phyloP scores from a whole-genome alignment of 2,113 vertebrate genomes.

The Catagonus wagneri region DNA sequence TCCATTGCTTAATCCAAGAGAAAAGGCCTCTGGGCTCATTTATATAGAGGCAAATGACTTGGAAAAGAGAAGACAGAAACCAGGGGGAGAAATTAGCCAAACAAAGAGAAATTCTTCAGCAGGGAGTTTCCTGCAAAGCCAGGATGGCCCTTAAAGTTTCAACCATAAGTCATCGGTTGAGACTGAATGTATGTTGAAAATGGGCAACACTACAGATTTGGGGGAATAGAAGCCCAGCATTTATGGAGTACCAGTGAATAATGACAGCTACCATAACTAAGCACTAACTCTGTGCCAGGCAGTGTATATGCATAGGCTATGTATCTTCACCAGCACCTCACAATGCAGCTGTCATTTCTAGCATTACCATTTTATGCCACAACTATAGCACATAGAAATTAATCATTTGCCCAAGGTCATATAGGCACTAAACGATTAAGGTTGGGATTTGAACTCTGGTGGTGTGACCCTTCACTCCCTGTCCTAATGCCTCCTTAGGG shows the following conservation, averaged over 20 bases:
- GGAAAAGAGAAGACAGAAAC: background rate
- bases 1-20: background rate
- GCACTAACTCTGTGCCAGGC: background rate
- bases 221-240: background rate
- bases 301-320: accelerated
- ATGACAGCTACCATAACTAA: background rate
- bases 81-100: background rate
- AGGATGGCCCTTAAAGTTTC: background rate
- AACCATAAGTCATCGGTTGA: background rate
- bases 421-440: background rate
- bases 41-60: background rate
- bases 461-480: background rate
- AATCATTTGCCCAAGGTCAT: background rate
- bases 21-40: background rate
- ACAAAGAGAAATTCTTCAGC: background rate
- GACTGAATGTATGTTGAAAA: background rate
- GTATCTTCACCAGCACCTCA: background rate
- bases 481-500: background rate
- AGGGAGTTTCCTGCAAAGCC: background rate
- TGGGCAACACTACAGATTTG: background rate
- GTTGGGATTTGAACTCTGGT: background rate
- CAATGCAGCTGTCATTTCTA: background rate
- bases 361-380: background rate
- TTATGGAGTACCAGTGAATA: background rate
- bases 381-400: background rate